These are phyloP conservation scores for Spinibarbus caldwelli DNA, from an alignment of 2,797 vertebrate genomes.

Conservation along the genomic window DNA sequence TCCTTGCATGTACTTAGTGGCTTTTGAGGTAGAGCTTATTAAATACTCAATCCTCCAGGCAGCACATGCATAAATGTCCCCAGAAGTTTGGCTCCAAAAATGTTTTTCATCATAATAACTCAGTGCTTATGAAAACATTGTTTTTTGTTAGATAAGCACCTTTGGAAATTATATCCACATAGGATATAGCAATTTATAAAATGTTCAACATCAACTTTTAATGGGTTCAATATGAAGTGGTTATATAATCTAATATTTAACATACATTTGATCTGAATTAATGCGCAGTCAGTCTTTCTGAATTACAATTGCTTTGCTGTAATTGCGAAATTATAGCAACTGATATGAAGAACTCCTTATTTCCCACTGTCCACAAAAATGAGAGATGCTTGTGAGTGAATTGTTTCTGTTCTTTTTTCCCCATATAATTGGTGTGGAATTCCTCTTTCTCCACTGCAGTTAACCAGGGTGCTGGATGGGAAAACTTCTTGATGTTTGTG, in stretches of 20 bases:
- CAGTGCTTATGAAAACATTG: constrained; percentile 27
- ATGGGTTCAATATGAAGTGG: neutral
- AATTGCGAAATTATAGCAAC: neutral
- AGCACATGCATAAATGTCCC: constrained; percentile 6
- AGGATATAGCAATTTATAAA: neutral
- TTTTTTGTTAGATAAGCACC: constrained; percentile 4
- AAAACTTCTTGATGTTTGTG: constrained; percentile 23
- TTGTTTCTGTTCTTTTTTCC: constrained; percentile 53
- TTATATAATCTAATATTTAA: neutral
- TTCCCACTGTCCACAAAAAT: constrained; percentile 59
- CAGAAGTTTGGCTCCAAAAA: constrained; percentile 27
- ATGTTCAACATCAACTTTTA: neutral
- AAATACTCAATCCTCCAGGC: constrained; percentile 20
- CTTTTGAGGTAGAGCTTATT: constrained; percentile 40
- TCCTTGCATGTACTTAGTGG: constrained; percentile 17
- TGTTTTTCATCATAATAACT: constrained; percentile 48
- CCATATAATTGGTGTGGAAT: constrained; percentile 71
- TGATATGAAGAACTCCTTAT: constrained; percentile 8
- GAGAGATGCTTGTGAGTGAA: constrained; percentile 63
- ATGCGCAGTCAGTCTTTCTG: neutral
- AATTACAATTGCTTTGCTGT: neutral
- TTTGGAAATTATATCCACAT: constrained; percentile 13
- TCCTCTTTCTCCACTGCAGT: constrained; percentile 62
- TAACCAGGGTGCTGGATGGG: constrained; percentile 3
- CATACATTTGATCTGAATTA: neutral